Conservation (phyloP, 2,797 vertebrate species). For the Schizopygopsis malacanthus region DNA sequence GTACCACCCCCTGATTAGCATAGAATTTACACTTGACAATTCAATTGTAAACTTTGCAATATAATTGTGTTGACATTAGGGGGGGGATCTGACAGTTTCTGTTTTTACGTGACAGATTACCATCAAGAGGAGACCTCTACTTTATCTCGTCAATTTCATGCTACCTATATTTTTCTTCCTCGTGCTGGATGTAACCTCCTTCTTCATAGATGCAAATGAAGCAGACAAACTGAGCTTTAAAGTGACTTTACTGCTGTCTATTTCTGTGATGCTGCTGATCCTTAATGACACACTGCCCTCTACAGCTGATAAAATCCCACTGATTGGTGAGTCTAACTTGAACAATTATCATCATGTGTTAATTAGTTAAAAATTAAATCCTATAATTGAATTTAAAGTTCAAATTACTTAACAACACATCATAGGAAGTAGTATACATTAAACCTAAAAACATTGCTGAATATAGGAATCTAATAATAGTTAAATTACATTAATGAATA, state of each 20-base stretch:
- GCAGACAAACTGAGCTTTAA: slow-evolving; percentile 84
- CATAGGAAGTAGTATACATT: too few relatives aligned
- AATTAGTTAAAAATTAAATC: neutral
- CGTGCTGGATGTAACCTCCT: slow-evolving; percentile 78
- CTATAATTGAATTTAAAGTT: too few relatives aligned
- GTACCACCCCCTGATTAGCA: too few relatives aligned
- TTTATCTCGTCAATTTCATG: slow-evolving; percentile 82
- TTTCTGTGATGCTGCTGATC: slow-evolving; percentile 84
- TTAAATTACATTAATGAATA: too few relatives aligned
- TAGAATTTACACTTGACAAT: neutral
- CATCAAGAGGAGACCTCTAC: slow-evolving; percentile 76
- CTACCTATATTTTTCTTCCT: slow-evolving; percentile 78
- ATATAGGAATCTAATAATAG: too few relatives aligned
- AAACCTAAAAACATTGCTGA: too few relatives aligned
- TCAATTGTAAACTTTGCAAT: neutral
- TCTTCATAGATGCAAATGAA: slow-evolving; percentile 75
- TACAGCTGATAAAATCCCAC: slow-evolving; percentile 78
- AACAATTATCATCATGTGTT: neutral
- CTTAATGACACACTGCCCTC: slow-evolving; percentile 84
- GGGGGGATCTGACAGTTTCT: too few relatives aligned
- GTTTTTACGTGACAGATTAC: slow-evolving; percentile 71
- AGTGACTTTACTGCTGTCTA: slow-evolving; percentile 82
- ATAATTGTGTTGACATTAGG: neutral
- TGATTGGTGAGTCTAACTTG: slow-evolving; percentile 76
- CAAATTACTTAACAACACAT: too few relatives aligned